Conservation (phyloP, 2,888 invertebrate species). For the Drosophila engyochracea region DNA sequence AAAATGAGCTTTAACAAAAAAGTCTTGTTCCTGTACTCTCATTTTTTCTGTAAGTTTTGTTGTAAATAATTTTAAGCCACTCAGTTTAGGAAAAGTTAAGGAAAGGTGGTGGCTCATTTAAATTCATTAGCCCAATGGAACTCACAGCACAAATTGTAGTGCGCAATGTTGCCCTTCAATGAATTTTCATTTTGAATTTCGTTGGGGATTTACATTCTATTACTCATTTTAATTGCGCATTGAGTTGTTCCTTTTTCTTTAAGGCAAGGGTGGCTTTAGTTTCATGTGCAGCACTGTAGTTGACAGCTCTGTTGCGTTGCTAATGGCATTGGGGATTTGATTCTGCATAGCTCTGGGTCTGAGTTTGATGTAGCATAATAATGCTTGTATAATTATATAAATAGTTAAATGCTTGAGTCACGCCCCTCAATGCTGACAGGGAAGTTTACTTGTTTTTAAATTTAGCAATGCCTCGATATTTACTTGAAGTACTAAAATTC, state of each 20-base stretch:
- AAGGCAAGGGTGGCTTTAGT: constrained; percentile 54
- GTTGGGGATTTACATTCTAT: constrained; percentile 28
- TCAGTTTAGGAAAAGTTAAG: constrained; percentile 43
- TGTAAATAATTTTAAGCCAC: constrained; percentile 65
- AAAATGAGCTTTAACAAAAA: background rate
- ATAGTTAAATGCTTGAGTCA: constrained; percentile 27
- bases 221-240: constrained; percentile 69
- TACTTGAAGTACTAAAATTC: background rate
- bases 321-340: constrained; percentile 70
- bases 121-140: constrained; percentile 63
- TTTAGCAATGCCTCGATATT: background rate
- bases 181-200: constrained; percentile 55
- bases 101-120: constrained; percentile 60
- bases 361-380: constrained; percentile 56
- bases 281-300: constrained; percentile 52
- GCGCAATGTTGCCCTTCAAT: constrained; percentile 48
- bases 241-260: constrained; percentile 13
- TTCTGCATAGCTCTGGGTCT: constrained; percentile 17
- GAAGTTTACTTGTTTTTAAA: background rate
- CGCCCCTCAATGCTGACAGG: constrained; percentile 5
- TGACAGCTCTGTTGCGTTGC: constrained; percentile 62
- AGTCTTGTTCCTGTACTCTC: background rate
- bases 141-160: constrained; percentile 14
- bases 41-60: constrained; percentile 48
- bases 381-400: constrained; percentile 58